Conservation (phyloP, 2,797 vertebrate genomes). For the Galago senegalensis region DNA sequence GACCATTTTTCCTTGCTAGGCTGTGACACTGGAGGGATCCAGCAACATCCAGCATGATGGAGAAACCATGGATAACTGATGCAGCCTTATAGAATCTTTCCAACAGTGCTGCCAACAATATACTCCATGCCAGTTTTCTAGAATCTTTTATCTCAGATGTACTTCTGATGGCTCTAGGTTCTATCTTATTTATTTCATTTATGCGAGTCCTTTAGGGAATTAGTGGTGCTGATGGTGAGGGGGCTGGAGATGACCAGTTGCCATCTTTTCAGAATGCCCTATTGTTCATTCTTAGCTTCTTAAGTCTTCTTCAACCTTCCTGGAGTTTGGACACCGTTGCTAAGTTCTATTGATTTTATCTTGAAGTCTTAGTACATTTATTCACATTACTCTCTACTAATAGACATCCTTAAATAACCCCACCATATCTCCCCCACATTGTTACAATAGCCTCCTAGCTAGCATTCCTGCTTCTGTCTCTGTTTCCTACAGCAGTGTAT, state of each 20-base stretch:
- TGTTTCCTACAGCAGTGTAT: neutral
- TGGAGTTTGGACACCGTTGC: neutral
- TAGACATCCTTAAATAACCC: neutral
- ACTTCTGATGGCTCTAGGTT: neutral
- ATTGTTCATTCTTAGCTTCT: neutral
- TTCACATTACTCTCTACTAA: neutral
- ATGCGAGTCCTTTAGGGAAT: neutral
- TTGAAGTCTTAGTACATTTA: neutral
- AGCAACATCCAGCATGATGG: neutral
- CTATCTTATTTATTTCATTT: neutral
- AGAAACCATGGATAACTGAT: neutral
- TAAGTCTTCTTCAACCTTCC: neutral
- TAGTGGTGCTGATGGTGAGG: neutral
- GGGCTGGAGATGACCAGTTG: neutral
- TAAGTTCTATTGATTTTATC: neutral
- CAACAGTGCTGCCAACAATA: neutral
- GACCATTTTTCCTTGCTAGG: neutral
- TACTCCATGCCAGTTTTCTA: neutral
- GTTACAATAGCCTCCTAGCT: neutral
- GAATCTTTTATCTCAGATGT: neutral
- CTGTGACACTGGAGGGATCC: neutral
- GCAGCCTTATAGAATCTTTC: neutral
- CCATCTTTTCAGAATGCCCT: neutral
- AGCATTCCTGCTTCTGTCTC: neutral
- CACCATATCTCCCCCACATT: neutral